Evolutionary conservation across 30 jellyfish, hydroid and myxozoan species (phyloP).

Genomic region (Rhopilema esculentum): DNA sequence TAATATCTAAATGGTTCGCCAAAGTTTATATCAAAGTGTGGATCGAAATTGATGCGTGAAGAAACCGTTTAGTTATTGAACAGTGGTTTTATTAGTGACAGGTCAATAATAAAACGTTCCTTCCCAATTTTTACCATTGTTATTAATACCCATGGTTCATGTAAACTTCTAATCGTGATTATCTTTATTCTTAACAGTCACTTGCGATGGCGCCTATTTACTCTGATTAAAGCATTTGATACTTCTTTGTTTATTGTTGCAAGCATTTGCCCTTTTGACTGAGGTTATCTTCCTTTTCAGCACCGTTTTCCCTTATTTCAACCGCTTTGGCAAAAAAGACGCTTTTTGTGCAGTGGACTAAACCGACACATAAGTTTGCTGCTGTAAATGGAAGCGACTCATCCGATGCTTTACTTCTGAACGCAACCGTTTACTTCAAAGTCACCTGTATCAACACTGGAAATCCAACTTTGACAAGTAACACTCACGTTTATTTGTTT

Average conservation of each 20-base stretch:
- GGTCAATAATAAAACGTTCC: no score
- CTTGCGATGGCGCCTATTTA: no score
- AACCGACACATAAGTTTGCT: conserved; percentile 39
- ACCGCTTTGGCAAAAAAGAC: conserved; percentile 65
- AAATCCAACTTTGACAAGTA: conserved; percentile 69
- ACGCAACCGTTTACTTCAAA: conserved; percentile 15
- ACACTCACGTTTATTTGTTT: background rate
- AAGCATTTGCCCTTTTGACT: background rate
- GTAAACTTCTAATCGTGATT: no score
- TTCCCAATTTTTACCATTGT: no score
- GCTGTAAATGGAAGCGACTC: conserved; percentile 47
- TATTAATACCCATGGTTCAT: no score
- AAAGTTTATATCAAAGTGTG: no score
- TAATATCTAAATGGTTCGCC: no score
- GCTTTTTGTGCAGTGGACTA: conserved; percentile 48
- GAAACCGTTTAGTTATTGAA: no score
- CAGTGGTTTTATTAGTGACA: no score
- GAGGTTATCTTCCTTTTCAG: conserved; percentile 19
- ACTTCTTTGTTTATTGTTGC: background rate
- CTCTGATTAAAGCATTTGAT: background rate
- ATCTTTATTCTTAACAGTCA: no score
- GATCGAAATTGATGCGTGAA: no score
- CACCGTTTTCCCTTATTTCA: conserved; percentile 56
- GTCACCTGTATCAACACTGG: conserved; percentile 60
- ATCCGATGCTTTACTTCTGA: background rate